Evolutionary conservation across 2,797 vertebrate genomes (phyloP), one percentile per base, ranked within the genome.

Genomic region (Paedocypris micromegethes): DNA sequence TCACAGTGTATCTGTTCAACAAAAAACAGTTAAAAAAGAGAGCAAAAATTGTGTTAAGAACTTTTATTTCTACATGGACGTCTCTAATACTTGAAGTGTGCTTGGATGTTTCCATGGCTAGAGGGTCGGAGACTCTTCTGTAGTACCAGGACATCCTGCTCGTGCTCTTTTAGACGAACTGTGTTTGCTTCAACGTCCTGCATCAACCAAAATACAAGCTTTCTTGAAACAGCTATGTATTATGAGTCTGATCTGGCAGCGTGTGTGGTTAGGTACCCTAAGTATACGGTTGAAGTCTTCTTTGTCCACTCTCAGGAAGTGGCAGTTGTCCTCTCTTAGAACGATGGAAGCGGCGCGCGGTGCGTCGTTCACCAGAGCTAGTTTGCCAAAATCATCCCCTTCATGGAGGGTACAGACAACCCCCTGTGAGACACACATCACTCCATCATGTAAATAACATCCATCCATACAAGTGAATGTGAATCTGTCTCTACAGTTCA

Each of bases 171-270:
- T 75, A 98, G 92, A 86, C 95, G 93, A 70, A 98, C 96, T 9
- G 95, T 98, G 86, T 98, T 98, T 56, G 96, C 96, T 84, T 98
- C 96, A 75, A 98, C 95, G 76, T 98, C 95, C 96, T 98, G 77
- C 45, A 52, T n/a, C 5, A 4, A 48, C 7, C 57, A 58, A 56
- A 42, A 58, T 43, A 57, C 42, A 64, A 3, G 46, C 5, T 42
- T 2, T 51, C 51, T 8, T 37, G 44, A 4, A 4, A 60, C 23
- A 23, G 23, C 23, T 9, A 63, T 6, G n/a, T 4, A 53, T 62
- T 48, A 9, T 7, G 2, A 23, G 23, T 23, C 23, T 23, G 23
- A 23, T 23, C 23, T 1, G 23, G 23, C 23, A 23, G 23, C 23
- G 23, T 23, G 23, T 23, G 23, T 51, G 41, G 8, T 3, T 9